These are phyloP conservation scores for Caiman crocodilus DNA, from an alignment of 2,797 vertebrate species.

Conservation along the genomic window DNA sequence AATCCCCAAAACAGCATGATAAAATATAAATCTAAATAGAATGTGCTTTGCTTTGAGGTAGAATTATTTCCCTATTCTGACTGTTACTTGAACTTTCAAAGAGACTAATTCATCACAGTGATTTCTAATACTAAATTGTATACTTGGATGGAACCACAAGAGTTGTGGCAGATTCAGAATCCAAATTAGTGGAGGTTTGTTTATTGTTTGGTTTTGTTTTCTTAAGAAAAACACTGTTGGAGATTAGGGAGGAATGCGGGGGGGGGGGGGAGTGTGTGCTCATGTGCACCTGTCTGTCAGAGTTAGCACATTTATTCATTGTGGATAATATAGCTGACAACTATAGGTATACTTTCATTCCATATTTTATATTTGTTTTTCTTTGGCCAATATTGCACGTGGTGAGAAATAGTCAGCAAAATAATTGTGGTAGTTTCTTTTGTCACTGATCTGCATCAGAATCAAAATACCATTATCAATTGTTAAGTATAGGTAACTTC, in stretches of 20 bases:
- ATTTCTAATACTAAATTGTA: conserved; percentile 60
- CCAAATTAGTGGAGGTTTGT: conserved; percentile 21
- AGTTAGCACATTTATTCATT: not conserved
- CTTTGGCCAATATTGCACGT: not conserved
- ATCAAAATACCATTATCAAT: not conserved
- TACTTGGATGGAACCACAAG: conserved; percentile 6
- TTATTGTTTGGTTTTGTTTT: not conserved
- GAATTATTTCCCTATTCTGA: conserved; percentile 66
- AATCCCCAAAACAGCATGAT: conserved; percentile 52
- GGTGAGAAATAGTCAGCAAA: conserved; percentile 1
- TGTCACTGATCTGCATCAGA: not conserved
- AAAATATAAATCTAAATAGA: conserved; percentile 72
- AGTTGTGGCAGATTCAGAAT: conserved; percentile 38
- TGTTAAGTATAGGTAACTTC: not conserved
- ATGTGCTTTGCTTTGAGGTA: conserved; percentile 63
- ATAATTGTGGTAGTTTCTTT: not conserved
- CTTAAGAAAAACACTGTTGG: no score
- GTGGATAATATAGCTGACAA: conserved; percentile 32
- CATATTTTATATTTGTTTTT: not conserved
- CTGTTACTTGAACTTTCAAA: conserved; percentile 34
- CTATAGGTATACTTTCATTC: not conserved
- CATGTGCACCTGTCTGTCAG: conserved; percentile 20
- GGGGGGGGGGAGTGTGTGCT: no score
- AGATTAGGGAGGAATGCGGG: no score
- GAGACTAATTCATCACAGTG: conserved; percentile 41